Percentiles rank a stretch among this genome's conserved stretches.
Evolutionary conservation across 2,888 invertebrate genomes (phyloP).

Genomic region (Andrena minutula): DNA sequence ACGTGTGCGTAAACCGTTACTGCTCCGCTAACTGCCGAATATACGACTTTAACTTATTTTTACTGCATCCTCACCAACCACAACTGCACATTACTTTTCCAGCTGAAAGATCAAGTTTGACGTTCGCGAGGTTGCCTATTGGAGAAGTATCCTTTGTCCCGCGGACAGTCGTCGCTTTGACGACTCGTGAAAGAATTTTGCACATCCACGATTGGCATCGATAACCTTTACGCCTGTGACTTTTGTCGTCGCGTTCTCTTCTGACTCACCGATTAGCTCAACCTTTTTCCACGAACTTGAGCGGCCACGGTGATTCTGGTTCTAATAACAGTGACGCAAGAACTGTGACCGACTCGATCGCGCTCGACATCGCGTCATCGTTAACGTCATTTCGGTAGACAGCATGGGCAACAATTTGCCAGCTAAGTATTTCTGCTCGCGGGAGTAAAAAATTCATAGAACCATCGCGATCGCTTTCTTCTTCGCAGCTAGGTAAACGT

Average conservation of each 20-base stretch:
- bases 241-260: constrained; percentile 3
- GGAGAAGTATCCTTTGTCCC: neutral
- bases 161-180: neutral
- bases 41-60: too few relatives aligned
- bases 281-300: constrained; percentile 36
- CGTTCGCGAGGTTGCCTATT: neutral
- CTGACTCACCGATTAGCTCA: constrained; percentile 24
- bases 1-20: too few relatives aligned
- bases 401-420: too few relatives aligned
- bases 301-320: neutral
- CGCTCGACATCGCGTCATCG: constrained; percentile 11
- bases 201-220: constrained; percentile 9
- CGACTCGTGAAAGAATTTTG: neutral
- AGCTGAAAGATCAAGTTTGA: constrained; percentile 13
- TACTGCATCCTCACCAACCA: neutral
- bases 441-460: neutral
- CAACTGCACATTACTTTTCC: neutral
- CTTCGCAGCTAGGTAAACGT: neutral
- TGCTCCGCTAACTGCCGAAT: too few relatives aligned
- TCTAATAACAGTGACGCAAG: constrained; percentile 30
- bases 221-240: neutral
- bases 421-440: too few relatives aligned
- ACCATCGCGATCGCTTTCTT: neutral
- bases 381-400: constrained; percentile 17
- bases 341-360: neutral